A percentile compares a stretch with the other conserved stretches of the same genome.
phyloP scores from a whole-genome alignment of 2,888 invertebrate species.

The Rhaphigaster nebulosa region DNA sequence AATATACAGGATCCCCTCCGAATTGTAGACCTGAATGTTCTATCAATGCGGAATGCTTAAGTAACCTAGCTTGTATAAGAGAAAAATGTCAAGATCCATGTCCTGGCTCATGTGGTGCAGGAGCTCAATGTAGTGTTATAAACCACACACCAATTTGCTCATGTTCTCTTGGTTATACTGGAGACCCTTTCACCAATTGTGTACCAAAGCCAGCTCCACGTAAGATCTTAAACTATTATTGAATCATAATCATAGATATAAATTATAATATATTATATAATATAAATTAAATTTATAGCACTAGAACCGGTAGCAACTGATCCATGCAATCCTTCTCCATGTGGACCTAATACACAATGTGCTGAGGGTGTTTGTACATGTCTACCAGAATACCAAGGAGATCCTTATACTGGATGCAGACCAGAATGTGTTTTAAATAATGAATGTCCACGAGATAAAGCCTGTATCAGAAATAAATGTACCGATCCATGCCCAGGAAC shows the following conservation, averaged over 20 bases:
- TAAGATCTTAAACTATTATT: slow-evolving; percentile 53
- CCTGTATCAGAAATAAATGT: slow-evolving; percentile 73
- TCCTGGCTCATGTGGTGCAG: slow-evolving; percentile 80
- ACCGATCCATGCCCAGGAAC: slow-evolving; percentile 73
- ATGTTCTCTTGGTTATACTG: slow-evolving; percentile 67
- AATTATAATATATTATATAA: slow-evolving; percentile 70
- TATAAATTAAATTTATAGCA: slow-evolving; percentile 52
- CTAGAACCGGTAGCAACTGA: slow-evolving; percentile 70
- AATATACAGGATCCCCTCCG: slow-evolving; percentile 87
- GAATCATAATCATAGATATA: not conserved
- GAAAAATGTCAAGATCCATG: slow-evolving; percentile 86
- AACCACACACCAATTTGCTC: slow-evolving; percentile 73
- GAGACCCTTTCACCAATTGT: slow-evolving; percentile 76
- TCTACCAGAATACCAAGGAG: slow-evolving; percentile 76
- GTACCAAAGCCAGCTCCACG: slow-evolving; percentile 72
- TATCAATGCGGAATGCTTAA: slow-evolving; percentile 86
- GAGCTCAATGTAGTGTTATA: slow-evolving; percentile 78
- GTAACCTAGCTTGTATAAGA: slow-evolving; percentile 79
- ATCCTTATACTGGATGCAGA: slow-evolving; percentile 79
- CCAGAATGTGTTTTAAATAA: slow-evolving; percentile 81
- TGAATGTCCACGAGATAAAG: slow-evolving; percentile 75
- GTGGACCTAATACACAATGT: slow-evolving; percentile 80
- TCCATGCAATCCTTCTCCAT: slow-evolving; percentile 81
- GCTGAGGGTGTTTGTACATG: slow-evolving; percentile 77
- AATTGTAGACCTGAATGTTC: slow-evolving; percentile 87